Evolutionary conservation across 2,888 invertebrate genomes (phyloP).

Genomic region (Dromius quadrimaculatus): DNA sequence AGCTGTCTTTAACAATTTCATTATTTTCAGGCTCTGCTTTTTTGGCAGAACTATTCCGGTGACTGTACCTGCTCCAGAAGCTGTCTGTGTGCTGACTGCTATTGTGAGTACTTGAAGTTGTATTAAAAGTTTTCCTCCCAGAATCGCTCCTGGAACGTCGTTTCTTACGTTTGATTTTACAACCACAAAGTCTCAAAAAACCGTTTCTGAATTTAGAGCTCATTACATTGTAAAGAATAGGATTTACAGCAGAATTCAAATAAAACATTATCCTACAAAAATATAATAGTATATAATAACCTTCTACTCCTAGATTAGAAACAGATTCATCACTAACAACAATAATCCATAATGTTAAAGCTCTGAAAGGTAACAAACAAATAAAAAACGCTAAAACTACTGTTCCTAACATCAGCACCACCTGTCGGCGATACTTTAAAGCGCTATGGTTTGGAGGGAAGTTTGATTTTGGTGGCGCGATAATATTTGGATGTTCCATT

Average conservation of each 20-base stretch:
- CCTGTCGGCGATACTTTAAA: constrained; percentile 81
- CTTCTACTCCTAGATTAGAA: constrained; percentile 78
- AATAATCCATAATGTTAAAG: constrained; percentile 89
- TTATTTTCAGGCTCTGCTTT: constrained; percentile 43
- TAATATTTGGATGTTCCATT: constrained; percentile 81
- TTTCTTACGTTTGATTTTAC: constrained; percentile 60
- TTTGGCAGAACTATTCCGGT: constrained; percentile 63
- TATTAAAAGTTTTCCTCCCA: constrained; percentile 64
- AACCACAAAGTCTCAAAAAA: constrained; percentile 76
- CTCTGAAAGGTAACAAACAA: constrained; percentile 89
- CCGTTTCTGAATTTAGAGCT: constrained; percentile 91
- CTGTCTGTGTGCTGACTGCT: constrained; percentile 73
- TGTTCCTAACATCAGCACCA: constrained; percentile 89
- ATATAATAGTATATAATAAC: constrained; percentile 85
- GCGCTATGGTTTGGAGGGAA: constrained; percentile 71
- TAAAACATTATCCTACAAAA: constrained; percentile 90
- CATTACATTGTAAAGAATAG: constrained; percentile 91
- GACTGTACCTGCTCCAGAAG: constrained; percentile 74
- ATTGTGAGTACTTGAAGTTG: constrained; percentile 73
- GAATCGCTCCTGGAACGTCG: constrained; percentile 59
- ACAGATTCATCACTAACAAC: constrained; percentile 77
- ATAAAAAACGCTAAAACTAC: constrained; percentile 92
- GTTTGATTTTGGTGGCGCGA: constrained; percentile 71
- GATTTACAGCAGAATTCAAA: constrained; percentile 92
- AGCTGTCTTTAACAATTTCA: constrained; percentile 16